A percentile compares a stretch with the other conserved stretches of the same genome.
phyloP scores from a whole-genome alignment of 1,140 invertebrate species.

The Maconellicoccus hirsutus region DNA sequence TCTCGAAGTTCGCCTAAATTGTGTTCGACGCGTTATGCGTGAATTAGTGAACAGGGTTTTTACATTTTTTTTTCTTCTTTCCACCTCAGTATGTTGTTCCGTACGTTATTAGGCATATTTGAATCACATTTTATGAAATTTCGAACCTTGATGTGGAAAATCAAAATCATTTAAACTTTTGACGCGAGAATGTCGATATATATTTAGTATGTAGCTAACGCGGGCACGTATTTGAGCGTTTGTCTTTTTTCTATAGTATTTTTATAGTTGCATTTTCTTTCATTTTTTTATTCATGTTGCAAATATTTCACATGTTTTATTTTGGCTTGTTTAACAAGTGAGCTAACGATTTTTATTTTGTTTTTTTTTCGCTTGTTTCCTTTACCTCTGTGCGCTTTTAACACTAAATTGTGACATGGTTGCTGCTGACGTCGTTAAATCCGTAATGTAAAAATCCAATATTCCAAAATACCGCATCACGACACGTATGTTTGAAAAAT shows the following conservation, averaged over 20 bases:
- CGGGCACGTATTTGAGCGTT: too few species aligned
- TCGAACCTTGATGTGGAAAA: too few species aligned
- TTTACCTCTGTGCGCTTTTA: constrained; percentile 14
- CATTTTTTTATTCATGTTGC: neutral
- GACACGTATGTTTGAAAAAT: too few species aligned
- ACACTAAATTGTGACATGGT: neutral
- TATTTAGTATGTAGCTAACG: too few species aligned
- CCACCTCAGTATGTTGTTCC: too few species aligned
- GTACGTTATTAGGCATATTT: too few species aligned
- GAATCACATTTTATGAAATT: too few species aligned
- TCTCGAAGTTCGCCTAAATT: neutral
- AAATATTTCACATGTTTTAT: constrained; percentile 10
- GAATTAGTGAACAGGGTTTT: neutral
- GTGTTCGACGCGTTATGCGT: neutral
- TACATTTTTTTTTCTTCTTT: neutral
- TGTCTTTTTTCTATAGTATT: neutral
- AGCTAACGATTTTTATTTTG: constrained; percentile 16
- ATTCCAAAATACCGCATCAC: too few species aligned
- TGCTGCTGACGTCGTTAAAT: neutral
- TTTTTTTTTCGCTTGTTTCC: constrained; percentile 1
- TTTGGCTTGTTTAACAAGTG: constrained; percentile 3
- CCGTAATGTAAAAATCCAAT: neutral
- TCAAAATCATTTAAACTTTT: too few species aligned
- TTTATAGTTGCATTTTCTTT: neutral
- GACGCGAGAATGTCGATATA: too few species aligned